Percentiles rank a stretch among this genome's conserved stretches.
These are phyloP conservation scores for Micromys minutus DNA, from an alignment of 2,113 vertebrate genomes.

Conservation along the genomic window DNA sequence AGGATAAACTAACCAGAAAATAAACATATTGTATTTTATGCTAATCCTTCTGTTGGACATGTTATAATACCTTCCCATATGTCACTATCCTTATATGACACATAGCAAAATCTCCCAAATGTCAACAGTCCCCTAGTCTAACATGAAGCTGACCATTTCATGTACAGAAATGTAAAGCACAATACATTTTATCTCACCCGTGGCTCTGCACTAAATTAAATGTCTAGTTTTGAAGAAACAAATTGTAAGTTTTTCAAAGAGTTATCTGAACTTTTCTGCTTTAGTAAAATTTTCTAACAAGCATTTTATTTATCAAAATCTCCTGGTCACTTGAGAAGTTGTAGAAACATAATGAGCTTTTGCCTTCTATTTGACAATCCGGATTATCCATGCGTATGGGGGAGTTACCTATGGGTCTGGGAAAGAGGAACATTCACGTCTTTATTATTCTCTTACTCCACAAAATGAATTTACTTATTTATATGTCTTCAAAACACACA, in stretches of 20 bases:
- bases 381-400: not conserved
- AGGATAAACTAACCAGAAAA: not conserved
- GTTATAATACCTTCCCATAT: not conserved
- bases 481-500: not conserved
- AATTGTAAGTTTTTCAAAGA: conserved; percentile 17
- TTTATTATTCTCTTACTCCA: conserved; percentile 5
- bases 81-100: not conserved
- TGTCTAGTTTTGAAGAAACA: conserved; percentile 34
- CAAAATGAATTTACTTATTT: conserved; percentile 45
- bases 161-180: conserved; percentile 4
- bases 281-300: not conserved
- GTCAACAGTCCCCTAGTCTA: not conserved
- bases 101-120: not conserved
- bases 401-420: not conserved
- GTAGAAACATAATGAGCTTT: not conserved
- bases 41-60: not conserved
- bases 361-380: not conserved
- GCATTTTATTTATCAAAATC: conserved; percentile 23
- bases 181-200: not conserved
- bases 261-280: conserved; percentile 24
- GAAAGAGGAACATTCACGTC: not conserved
- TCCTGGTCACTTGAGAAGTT: not conserved
- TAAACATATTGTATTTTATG: not conserved
- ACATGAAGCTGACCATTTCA: conserved; percentile 16
- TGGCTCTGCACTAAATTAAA: not conserved